These are phyloP conservation scores for Amblyopsis rosae DNA, from an alignment of 2,113 vertebrate species.

Conservation along the genomic window DNA sequence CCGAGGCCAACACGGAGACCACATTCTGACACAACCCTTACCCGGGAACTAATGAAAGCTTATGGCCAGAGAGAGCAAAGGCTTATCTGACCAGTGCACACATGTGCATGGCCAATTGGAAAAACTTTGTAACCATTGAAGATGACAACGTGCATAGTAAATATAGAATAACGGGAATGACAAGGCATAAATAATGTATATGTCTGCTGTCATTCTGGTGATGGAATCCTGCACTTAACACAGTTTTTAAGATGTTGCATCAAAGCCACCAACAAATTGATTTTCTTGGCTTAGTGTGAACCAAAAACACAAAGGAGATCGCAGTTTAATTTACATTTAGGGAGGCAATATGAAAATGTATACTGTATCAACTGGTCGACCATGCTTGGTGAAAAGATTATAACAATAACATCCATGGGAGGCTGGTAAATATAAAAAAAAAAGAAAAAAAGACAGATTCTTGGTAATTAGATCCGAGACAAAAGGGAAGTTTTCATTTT, in stretches of 20 bases:
- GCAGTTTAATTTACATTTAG: conserved; percentile 54
- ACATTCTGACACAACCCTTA: conserved; percentile 58
- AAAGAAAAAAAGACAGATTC: conserved; percentile 56
- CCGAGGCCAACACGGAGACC: conserved; percentile 48
- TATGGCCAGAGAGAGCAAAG: conserved; percentile 46
- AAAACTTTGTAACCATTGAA: conserved; percentile 51
- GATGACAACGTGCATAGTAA: conserved; percentile 12
- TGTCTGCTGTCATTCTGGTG: conserved; percentile 42
- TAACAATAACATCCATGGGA: conserved; percentile 64
- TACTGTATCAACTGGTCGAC: conserved; percentile 53
- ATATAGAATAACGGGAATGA: conserved; percentile 41
- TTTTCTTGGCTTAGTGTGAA: conserved; percentile 41
- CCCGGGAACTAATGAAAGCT: conserved; percentile 64
- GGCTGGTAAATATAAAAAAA: conserved; percentile 46
- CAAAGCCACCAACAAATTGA: conserved; percentile 56
- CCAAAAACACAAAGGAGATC: conserved; percentile 54
- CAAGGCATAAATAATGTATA: conserved; percentile 53
- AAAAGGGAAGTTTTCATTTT: conserved; percentile 64
- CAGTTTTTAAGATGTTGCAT: conserved; percentile 51
- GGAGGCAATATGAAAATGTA: conserved; percentile 64
- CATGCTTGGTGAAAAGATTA: conserved; percentile 49
- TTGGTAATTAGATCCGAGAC: conserved; percentile 62
- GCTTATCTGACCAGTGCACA: conserved; percentile 62
- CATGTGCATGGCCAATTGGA: conserved; percentile 54
- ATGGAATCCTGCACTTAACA: conserved; percentile 33